These are phyloP conservation scores for Melangyna quadrimaculata DNA, from an alignment of 2,888 invertebrate species.

Conservation along the genomic window DNA sequence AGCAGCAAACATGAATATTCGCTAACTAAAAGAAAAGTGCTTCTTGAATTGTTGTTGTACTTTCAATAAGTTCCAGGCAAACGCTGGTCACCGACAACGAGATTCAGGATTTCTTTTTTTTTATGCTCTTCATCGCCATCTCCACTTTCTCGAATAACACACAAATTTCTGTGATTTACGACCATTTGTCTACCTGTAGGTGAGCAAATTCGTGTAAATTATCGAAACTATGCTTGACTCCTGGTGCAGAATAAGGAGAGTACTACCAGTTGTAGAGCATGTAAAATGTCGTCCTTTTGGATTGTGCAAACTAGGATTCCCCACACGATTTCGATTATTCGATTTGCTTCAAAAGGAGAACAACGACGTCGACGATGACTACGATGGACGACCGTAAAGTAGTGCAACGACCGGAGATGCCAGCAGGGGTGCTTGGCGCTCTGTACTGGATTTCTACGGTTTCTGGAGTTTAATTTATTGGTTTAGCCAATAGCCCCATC, in stretches of 20 bases:
- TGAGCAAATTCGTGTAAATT: slow-evolving; percentile 70
- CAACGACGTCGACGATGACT: too few species aligned
- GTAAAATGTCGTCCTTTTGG: slow-evolving; percentile 52
- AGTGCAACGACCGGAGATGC: neutral
- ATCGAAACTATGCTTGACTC: slow-evolving; percentile 60
- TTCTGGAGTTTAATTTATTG: slow-evolving; percentile 67
- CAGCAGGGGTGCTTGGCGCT: neutral
- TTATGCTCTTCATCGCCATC: neutral
- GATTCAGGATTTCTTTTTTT: neutral
- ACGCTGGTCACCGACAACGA: slow-evolving; percentile 15
- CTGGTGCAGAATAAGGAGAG: slow-evolving; percentile 45
- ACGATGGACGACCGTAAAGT: neutral
- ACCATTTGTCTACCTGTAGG: slow-evolving; percentile 69
- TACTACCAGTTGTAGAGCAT: slow-evolving; percentile 38
- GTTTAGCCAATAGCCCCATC: slow-evolving; percentile 55
- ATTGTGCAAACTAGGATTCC: slow-evolving; percentile 13
- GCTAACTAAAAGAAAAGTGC: slow-evolving; percentile 30
- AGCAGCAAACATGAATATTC: slow-evolving; percentile 46
- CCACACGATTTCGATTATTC: slow-evolving; percentile 56
- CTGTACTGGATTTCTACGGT: slow-evolving; percentile 62
- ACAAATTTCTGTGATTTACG: slow-evolving; percentile 65
- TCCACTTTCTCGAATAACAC: slow-evolving; percentile 20
- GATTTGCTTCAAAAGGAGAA: slow-evolving; percentile 9
- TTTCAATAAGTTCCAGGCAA: neutral
- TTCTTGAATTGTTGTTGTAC: neutral